Evolutionary conservation across 2,888 invertebrate species (phyloP).

Genomic region (Teinopalpus imperialis): DNA sequence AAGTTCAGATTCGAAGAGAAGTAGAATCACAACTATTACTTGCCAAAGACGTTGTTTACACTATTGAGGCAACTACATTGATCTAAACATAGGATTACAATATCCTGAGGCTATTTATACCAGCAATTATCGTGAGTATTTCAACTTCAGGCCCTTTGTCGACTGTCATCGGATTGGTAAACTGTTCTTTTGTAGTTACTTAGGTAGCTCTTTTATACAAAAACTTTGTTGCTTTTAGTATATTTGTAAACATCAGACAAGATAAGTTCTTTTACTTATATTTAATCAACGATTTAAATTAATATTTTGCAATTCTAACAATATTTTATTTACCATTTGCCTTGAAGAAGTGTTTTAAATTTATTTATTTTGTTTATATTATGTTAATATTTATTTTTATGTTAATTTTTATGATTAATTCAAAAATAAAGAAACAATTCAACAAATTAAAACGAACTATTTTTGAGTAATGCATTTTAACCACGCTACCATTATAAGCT

Average conservation of each 20-base stretch:
- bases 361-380: no score
- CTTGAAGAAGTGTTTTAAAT: no score
- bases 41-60: slow-evolving; percentile 10
- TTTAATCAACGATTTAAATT: slow-evolving; percentile 4
- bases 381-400: no score
- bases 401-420: no score
- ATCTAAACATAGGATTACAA: slow-evolving; percentile 53
- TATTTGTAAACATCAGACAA: slow-evolving; percentile 51
- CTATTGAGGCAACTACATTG: slow-evolving; percentile 40
- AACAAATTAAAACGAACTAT: no score
- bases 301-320: no score
- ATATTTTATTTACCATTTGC: no score
- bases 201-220: slow-evolving; percentile 12
- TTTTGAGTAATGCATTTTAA: no score
- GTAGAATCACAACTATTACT: not conserved
- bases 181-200: slow-evolving; percentile 13
- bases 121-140: slow-evolving; percentile 37
- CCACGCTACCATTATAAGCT: no score
- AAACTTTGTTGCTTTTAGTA: slow-evolving; percentile 34
- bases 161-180: slow-evolving; percentile 35
- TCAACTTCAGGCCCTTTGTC: slow-evolving; percentile 41
- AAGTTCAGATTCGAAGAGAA: not conserved
- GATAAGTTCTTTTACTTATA: slow-evolving; percentile 44
- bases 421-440: no score
- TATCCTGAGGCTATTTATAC: slow-evolving; percentile 61